Conservation (phyloP, 2,797 vertebrate genomes). For the Salmo trutta region DNA sequence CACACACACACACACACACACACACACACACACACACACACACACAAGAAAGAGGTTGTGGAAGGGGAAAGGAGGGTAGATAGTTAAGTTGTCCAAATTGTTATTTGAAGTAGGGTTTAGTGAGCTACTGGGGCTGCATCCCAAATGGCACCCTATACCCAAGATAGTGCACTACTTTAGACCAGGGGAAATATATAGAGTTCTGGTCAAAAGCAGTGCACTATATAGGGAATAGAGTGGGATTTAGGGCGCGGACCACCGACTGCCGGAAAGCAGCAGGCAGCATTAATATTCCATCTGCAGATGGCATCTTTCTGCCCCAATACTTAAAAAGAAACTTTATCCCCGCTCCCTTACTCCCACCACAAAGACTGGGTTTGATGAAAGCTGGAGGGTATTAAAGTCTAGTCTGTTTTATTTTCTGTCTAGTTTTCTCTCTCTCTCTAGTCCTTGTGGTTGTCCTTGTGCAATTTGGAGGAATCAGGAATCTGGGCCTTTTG, state of each 20-base stretch:
- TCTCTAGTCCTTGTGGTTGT: constrained; percentile 41
- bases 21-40: background rate
- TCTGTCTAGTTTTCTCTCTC: constrained; percentile 18
- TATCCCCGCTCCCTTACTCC: constrained; percentile 29
- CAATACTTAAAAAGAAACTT: constrained; percentile 58
- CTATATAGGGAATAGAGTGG: no score
- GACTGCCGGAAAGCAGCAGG: constrained; percentile 39
- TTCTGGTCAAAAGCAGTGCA: no score
- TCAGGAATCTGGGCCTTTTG: no score
- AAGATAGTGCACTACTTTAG: constrained; percentile 32
- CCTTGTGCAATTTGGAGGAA: no score
- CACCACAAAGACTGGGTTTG: constrained; percentile 63
- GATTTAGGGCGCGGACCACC: no score
- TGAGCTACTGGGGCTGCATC: background rate
- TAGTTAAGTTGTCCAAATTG: constrained; percentile 44
- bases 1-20: no score
- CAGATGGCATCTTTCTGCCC: constrained; percentile 57
- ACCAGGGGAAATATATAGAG: no score
- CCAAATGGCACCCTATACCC: no score
- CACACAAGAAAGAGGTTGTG: constrained; percentile 16
- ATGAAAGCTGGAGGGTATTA: constrained; percentile 52
- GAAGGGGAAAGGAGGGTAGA: constrained; percentile 52
- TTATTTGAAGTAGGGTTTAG: constrained; percentile 46
- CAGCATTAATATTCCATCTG: constrained; percentile 58
- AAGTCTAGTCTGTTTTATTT: constrained; percentile 55